phyloP scores from a whole-genome alignment of 2,888 invertebrate species.

The Exephanes ischioxanthus region DNA sequence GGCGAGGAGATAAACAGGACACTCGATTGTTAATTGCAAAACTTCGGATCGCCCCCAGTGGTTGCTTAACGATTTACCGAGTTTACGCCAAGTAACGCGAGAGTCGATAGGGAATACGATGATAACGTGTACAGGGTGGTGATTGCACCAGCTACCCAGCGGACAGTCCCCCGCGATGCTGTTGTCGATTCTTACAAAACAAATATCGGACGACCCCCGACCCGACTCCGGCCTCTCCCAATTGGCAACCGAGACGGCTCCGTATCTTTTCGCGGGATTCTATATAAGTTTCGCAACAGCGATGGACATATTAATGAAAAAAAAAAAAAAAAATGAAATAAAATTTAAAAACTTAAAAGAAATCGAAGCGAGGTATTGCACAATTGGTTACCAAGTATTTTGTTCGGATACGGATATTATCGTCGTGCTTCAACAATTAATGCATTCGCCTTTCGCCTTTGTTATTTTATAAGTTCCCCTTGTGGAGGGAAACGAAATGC shows the following conservation, averaged over 20 bases:
- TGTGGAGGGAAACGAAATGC: background rate
- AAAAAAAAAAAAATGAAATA: background rate
- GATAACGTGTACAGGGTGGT: background rate
- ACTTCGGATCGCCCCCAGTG: constrained; percentile 8
- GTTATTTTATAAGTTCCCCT: background rate
- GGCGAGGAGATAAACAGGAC: background rate
- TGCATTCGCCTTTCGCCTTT: background rate
- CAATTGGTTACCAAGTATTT: background rate
- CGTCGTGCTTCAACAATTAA: background rate
- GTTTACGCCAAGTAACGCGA: background rate
- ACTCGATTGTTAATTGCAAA: constrained; percentile 8
- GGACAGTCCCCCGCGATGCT: constrained; percentile 73
- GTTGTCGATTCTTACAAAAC: constrained; percentile 73
- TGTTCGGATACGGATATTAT: background rate
- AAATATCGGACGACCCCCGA: constrained; percentile 35
- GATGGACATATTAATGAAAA: background rate
- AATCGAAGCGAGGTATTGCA: constrained; percentile 13
- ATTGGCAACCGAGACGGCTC: constrained; percentile 2
- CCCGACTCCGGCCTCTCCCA: background rate
- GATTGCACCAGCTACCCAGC: background rate
- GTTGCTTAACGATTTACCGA: constrained; percentile 12
- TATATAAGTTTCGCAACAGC: constrained; percentile 49
- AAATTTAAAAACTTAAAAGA: background rate
- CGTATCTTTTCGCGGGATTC: constrained; percentile 37
- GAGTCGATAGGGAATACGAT: background rate